Evolutionary conservation across 53 echinoderm and acorn worm genomes (phyloP), one percentile per base, ranked within the genome.

Genomic region (Apostichopus leukothele): DNA sequence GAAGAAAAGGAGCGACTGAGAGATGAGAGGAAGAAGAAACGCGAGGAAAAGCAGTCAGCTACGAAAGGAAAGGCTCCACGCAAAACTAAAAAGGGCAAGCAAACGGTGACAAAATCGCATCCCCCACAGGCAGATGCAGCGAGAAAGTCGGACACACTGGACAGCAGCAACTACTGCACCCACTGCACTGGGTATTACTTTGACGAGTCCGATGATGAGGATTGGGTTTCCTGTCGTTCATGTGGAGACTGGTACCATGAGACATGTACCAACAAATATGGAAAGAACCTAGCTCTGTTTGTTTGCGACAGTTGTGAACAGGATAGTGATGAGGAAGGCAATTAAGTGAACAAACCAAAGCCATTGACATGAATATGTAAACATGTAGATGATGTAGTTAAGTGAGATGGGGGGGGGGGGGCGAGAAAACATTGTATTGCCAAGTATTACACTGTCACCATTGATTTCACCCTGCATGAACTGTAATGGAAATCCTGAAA

Each of bases 171-270:
- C 8, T 79, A 79, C 79, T 79, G 79, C 79, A 12, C 50, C 51
- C 50, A 50, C 50, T 79, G 83, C 83, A 83, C 59, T 21, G 83
- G 60, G 83, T 83, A 83, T 57, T 52, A 80, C 81, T 79, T 79
- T 79, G 81, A 80, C 21, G 83, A 83, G 83, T 83, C 63, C 6
- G 63, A 83, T 83, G 90, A 86, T 39, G 90, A 90, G 76, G 85
- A 84, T 57, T 76, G 90, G 88, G 83, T 91, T 26, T 74, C 83
- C 23, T 80, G 81, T 75, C 68, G 91, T 53, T 81, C 81, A 22
- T 91, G 91, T 57, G 79, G 60, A 53, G 83, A 88, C 74, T 91
- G 91, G 91, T 91, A 73, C 75, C 91, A 88, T 59, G 88, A 74
- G 88, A 79, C 88, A 25, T 91, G 91, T 91, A 90, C 86, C 59